Evolutionary conservation across 2,113 vertebrate species (phyloP).

Genomic region (Nicator chloris): DNA sequence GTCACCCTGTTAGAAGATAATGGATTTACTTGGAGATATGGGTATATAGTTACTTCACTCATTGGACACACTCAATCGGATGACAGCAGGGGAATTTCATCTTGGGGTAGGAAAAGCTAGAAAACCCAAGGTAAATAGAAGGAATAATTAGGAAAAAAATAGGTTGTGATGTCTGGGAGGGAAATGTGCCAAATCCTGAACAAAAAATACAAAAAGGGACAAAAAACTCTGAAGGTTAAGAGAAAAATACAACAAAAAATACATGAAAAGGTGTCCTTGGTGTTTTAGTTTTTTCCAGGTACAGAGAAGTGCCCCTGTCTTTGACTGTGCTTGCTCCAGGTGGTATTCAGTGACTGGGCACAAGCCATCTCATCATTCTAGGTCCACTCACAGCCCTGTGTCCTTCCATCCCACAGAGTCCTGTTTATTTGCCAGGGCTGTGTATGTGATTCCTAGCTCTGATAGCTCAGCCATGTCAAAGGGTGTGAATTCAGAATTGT

Average conservation of each 20-base stretch:
- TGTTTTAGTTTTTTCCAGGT: background rate
- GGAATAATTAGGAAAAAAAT: background rate
- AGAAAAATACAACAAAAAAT: background rate
- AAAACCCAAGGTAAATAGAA: background rate
- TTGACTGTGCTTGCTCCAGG: background rate
- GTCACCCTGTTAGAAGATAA: background rate
- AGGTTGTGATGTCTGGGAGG: background rate
- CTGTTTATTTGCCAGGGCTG: background rate
- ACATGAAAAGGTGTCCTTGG: background rate
- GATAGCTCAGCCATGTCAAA: background rate
- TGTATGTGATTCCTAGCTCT: background rate
- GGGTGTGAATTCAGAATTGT: background rate
- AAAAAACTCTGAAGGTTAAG: background rate
- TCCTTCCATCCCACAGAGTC: background rate
- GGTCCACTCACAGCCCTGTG: background rate
- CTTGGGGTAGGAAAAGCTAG: background rate
- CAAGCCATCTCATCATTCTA: too few species aligned
- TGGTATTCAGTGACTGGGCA: background rate
- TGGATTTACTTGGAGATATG: background rate
- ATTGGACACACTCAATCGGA: background rate
- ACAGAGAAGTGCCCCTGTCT: background rate
- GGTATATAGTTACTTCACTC: background rate
- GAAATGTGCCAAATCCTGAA: background rate
- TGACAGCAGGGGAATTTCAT: background rate
- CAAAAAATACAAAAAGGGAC: background rate